phyloP scores from a whole-genome alignment of 2,797 vertebrate species.

The Taenioides sp. region DNA sequence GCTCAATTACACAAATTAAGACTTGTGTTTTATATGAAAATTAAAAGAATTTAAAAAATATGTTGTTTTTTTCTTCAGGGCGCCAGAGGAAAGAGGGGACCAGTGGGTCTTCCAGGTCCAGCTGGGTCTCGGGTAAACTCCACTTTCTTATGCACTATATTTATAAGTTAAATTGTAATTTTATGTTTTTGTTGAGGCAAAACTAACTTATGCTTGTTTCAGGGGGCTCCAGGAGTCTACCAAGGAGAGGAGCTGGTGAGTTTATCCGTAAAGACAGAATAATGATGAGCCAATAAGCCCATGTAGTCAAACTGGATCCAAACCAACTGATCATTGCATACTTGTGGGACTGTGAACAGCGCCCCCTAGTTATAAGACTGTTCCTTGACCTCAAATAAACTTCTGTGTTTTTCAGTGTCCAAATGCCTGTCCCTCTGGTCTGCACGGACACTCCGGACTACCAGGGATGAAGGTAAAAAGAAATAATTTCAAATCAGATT shows the following conservation, averaged over 20 bases:
- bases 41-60: too few species aligned
- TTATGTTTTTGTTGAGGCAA: neutral
- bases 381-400: constrained; percentile 57
- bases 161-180: neutral
- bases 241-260: constrained; percentile 79
- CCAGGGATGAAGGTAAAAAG: constrained; percentile 90
- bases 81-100: constrained; percentile 83
- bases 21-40: too few species aligned
- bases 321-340: too few species aligned
- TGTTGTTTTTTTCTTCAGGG: constrained; percentile 68
- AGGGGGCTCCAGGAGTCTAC: constrained; percentile 78
- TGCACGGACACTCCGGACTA: constrained; percentile 85
- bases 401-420: constrained; percentile 86
- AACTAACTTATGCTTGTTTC: constrained; percentile 8
- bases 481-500: neutral
- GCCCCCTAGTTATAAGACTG: constrained; percentile 32
- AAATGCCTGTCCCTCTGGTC: constrained; percentile 84
- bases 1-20: too few species aligned
- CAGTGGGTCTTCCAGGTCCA: constrained; percentile 82
- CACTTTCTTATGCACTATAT: neutral
- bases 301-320: too few species aligned
- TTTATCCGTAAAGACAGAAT: neutral
- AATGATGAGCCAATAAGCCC: neutral
- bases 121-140: constrained; percentile 85
- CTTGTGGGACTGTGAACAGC: neutral